These are phyloP conservation scores for Nyctibius grandis DNA, from an alignment of 2,797 vertebrate species.

Conservation along the genomic window DNA sequence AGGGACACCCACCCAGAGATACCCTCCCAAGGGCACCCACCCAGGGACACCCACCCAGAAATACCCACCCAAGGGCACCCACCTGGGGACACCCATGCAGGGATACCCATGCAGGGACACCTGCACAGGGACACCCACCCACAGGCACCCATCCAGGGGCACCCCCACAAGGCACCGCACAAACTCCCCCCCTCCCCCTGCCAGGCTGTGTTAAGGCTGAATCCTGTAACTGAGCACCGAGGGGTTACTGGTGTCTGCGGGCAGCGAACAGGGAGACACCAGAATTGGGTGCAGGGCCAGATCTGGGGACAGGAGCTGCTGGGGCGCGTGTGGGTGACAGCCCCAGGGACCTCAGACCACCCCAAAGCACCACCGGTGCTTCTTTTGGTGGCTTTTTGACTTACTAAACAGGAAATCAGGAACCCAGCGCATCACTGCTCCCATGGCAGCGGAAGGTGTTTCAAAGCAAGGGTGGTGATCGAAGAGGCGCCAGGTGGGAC, in stretches of 20 bases:
- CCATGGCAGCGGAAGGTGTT: not conserved
- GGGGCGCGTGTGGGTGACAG: not conserved
- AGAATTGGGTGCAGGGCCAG: not conserved
- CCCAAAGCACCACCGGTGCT: not conserved
- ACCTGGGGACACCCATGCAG: not conserved
- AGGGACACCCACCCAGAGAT: not conserved
- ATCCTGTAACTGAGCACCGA: fast-evolving
- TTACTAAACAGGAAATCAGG: not conserved
- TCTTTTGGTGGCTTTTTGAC: fast-evolving
- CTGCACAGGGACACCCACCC: too few relatives aligned
- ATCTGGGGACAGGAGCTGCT: not conserved
- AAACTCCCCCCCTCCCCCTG: not conserved
- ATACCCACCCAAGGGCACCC: too few relatives aligned
- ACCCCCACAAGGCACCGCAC: not conserved
- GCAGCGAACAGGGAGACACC: not conserved
- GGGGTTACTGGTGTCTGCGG: not conserved
- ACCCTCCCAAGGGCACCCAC: too few relatives aligned
- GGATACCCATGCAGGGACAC: not conserved
- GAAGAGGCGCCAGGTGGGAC: not conserved
- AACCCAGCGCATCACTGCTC: not conserved
- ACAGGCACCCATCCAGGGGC: not conserved
- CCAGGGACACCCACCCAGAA: not conserved
- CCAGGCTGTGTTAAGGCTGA: not conserved
- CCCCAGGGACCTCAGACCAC: not conserved
- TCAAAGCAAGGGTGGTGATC: not conserved